Evolutionary conservation across 2,113 vertebrate genomes (phyloP), one percentile per base, ranked within the genome.

Genomic region (Clarias gariepinus): DNA sequence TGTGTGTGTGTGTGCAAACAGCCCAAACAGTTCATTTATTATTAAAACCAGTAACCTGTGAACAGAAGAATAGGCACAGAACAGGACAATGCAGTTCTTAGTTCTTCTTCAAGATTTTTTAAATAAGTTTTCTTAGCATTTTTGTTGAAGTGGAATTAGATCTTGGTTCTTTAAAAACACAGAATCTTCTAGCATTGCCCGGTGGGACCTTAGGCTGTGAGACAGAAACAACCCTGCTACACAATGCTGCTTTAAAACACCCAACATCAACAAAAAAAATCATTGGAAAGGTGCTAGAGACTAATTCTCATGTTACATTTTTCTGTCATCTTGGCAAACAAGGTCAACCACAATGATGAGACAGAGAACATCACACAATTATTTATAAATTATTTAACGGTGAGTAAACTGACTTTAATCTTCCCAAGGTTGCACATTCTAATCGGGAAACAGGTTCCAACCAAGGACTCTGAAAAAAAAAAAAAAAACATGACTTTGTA

Each of bases 391-490:
- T 52, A 47, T 28, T 73, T 5, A 73, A 41, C 66, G 58, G 18
- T 84, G 30, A 33, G 30, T 58, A 41, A 73, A 73, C 16, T 58
- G n/a, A 55, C 25, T 30, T 12, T 84, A 30, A 64, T 63, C 36
- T 74, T 23, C 30, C 74, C 57, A 85, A 76, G 16, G 60, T 85
- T 53, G 19, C 41, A 16, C 57, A 66, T 64, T 66, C 19, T 66
- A 25, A 66, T 23, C 19, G 21, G 19, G 9, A 18, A 16, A 55
- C 57, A 52, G 5, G 28, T 36, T 78, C 19, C 8, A 53, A 85
- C 11, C 84, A 85, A 64, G 74, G 47, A 85, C 74, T 66, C 28
- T 52, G n/a, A 57, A 28, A 58, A 28, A 84, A 19, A 6, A n/a
- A 55, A 53, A 77, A n/a, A 55, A 53, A 3, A 1, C n/a, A 71